Evolutionary conservation across 2,113 vertebrate genomes (phyloP).

Genomic region (Athene cunicularia): DNA sequence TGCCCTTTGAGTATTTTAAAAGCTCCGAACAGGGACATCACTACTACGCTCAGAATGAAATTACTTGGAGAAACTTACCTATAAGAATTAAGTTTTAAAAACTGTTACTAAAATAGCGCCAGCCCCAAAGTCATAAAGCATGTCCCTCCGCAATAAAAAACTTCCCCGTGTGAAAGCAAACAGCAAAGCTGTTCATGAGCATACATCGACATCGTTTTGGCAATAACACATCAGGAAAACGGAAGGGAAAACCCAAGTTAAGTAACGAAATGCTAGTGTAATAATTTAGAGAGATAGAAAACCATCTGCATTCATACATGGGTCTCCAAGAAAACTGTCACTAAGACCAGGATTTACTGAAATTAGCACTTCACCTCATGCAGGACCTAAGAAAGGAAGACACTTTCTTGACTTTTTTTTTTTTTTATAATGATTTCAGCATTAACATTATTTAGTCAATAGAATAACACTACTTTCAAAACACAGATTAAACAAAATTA

Average conservation of each 20-base stretch:
- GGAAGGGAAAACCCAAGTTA: not conserved
- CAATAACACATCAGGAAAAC: not conserved
- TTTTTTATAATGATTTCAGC: not conserved
- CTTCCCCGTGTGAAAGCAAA: not conserved
- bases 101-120: not conserved
- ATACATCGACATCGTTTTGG: not conserved
- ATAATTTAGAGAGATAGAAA: not conserved
- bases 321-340: not conserved
- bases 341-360: not conserved
- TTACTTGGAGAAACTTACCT: not conserved
- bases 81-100: not conserved
- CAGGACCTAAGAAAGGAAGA: not conserved
- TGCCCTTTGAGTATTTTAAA: not conserved
- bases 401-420: not conserved
- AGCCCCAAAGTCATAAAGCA: not conserved
- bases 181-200: not conserved
- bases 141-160: not conserved
- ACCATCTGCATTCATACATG: not conserved
- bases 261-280: not conserved
- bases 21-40: not conserved
- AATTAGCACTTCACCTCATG: not conserved
- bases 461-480: not conserved
- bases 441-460: not conserved
- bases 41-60: not conserved
- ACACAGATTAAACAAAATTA: not conserved